Base-by-base conservation (phyloP, 2,113 vertebrate species). In the Xyliphius kryptos region DNA sequence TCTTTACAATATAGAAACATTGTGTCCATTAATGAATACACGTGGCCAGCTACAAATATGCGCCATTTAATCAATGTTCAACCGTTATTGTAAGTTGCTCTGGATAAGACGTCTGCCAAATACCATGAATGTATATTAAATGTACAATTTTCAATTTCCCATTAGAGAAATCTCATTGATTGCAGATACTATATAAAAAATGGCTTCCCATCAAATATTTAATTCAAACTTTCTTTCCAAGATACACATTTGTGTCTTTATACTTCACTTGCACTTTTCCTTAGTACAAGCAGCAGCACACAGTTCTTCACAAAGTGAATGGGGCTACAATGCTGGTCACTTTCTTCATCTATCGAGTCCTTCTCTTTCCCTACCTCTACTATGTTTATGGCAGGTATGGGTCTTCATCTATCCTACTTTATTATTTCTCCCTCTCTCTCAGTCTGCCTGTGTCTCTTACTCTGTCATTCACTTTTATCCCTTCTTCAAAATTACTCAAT, bases 351-450 rank as follows among this genome's bases (percentile, higher is more conserved):
- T 94, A 89, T 87, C 91, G 91, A 75, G 87, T 95, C 73, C 87
- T 94, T 82, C 90, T 94, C 77, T 94, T 94, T 85, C 92, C 92
- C 68, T 94, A 93, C 85, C 86, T 94, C 87, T 94, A 94, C 87
- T 94, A 91, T 89, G 83, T 73, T 69, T 94, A 94, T n/a, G 91
- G 91, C 83, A 91, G 87, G 86, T 88, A 88, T 71, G 85, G 81
- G 76, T 79, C 72, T 81, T 79, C 46, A 50, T 41, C 20, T 32
- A 20, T 21, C 14, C 12, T 22, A 43, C 56, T 65, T 32, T 56
- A 9, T 53, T 49, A 3, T 66, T 20, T 65, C 67, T 74, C 73
- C 12, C 55, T 71, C 69, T 56, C 21, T 60, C 1, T 15, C 10
- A 9, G 3, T 52, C 19, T 58, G 15, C 44, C 12, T 47, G 11